phyloP scores from a whole-genome alignment of 2,113 vertebrate genomes.

The Micronycteris hirsuta region DNA sequence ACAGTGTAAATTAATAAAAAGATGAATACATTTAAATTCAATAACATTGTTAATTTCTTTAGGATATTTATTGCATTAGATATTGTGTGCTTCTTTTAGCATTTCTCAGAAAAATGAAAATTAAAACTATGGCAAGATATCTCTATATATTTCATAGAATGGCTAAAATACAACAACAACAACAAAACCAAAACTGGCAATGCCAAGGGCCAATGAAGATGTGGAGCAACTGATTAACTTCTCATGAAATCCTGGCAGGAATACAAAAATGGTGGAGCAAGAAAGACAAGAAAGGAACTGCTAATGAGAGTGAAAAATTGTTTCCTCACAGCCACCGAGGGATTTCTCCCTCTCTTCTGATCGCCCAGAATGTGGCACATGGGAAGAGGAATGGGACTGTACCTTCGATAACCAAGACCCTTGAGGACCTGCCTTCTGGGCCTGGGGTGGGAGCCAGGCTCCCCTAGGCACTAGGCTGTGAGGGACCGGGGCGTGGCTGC shows the following conservation, averaged over 20 bases:
- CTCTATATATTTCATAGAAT: not conserved
- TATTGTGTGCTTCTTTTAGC: not conserved
- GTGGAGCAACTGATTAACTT: not conserved
- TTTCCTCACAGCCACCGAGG: not conserved
- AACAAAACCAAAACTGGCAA: not conserved
- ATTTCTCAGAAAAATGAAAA: not conserved
- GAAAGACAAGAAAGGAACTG: not conserved
- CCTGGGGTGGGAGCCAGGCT: not conserved
- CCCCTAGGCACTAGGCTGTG: no score
- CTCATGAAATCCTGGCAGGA: not conserved
- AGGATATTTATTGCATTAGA: not conserved
- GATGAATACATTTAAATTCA: not conserved
- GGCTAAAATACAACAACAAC: not conserved
- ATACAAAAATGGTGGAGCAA: not conserved
- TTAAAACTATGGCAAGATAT: not conserved
- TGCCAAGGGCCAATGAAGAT: not conserved
- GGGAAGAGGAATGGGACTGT: not conserved
- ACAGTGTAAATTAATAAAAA: not conserved
- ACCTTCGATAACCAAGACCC: not conserved
- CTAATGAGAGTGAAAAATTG: not conserved
- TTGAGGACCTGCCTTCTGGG: not conserved
- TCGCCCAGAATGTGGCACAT: not conserved
- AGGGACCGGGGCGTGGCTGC: no score
- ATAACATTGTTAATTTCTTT: not conserved
- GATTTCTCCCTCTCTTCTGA: not conserved